Evolutionary conservation across 2,888 invertebrate species (phyloP), one percentile per base, ranked within the genome.

Genomic region (Frankliniella intonsa): DNA sequence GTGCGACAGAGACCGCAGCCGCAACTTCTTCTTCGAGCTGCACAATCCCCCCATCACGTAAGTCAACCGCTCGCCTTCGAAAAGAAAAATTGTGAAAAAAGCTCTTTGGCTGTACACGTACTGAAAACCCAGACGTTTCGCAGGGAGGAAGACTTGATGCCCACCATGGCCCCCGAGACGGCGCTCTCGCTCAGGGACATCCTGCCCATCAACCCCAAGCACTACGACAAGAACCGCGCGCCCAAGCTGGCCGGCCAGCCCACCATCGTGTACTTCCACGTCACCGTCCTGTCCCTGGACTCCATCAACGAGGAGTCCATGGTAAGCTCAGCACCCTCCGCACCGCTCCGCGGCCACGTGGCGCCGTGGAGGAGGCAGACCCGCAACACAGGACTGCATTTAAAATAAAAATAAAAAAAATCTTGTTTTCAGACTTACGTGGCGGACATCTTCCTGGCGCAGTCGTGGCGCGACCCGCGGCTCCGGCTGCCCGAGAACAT

Each of bases 231-330:
- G 89, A 96, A 96, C 89, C 90, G 95, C 83, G 95, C 96, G 0
- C 96, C 96, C 0, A 96, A 96, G 88, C 90, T 93, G 82, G 90
- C 94, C 86, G 95, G 95, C 0, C 94, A 95, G 87, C 94, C 96
- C 5, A 97, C 96, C 0, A 91, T 95, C 80, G 96, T 96, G 69
- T 95, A 96, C 87, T 97, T 96, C 86, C 96, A 96, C 87, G 96
- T 96, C 81, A 96, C 96, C 12, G 96, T 96, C 1, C 89, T 96
- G 83, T 96, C 96, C 81, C 89, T 97, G 85, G 97, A 97, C 89
- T 97, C 97, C n/a, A 97, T 97, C 84, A 96, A 97, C 87, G 97
- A 97, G 88, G 96, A 97, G 88, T 96, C 96, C 80, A 97, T 97
- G 97, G 95, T 94, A 88, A 88, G 89, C 85, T 38, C 38, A 38